Conservation (phyloP, 2,888 invertebrate genomes). For the Platycheirus rosarum region DNA sequence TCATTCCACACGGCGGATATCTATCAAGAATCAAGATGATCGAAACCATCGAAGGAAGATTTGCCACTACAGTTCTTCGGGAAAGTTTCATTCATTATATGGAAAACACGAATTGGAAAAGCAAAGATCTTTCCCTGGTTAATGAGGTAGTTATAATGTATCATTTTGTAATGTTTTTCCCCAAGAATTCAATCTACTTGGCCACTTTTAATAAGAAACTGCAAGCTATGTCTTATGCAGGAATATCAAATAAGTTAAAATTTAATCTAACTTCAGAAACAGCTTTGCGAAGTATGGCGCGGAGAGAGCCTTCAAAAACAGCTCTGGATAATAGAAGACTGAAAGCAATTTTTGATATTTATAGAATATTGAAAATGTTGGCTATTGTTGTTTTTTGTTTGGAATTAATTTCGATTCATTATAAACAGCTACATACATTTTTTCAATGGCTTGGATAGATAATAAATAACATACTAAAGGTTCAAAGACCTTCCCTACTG, state of each 20-base stretch:
- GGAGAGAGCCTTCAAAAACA: neutral
- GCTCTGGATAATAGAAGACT: constrained; percentile 35
- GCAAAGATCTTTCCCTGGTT: constrained; percentile 75
- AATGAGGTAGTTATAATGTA: constrained; percentile 76
- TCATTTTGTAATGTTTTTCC: constrained; percentile 78
- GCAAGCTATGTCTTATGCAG: constrained; percentile 75
- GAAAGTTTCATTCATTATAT: constrained; percentile 77
- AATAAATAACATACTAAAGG: too few species aligned
- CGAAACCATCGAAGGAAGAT: neutral
- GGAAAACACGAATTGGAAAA: constrained; percentile 51
- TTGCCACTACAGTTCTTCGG: constrained; percentile 65
- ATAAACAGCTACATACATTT: neutral
- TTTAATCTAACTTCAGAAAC: constrained; percentile 13
- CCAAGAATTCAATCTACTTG: constrained; percentile 76
- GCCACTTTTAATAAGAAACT: constrained; percentile 76
- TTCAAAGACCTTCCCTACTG: too few species aligned
- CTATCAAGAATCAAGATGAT: constrained; percentile 2
- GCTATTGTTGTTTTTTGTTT: constrained; percentile 66
- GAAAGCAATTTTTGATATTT: constrained; percentile 58
- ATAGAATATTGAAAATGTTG: constrained; percentile 1
- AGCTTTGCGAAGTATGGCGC: constrained; percentile 8
- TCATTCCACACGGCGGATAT: constrained; percentile 11
- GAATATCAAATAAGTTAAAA: constrained; percentile 74
- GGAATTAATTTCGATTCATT: constrained; percentile 57
- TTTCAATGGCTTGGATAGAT: constrained; percentile 11